A percentile compares a stretch with the other conserved stretches of the same genome.
phyloP scores from a whole-genome alignment of 2,888 invertebrate genomes.

The Tribolium freemani region DNA sequence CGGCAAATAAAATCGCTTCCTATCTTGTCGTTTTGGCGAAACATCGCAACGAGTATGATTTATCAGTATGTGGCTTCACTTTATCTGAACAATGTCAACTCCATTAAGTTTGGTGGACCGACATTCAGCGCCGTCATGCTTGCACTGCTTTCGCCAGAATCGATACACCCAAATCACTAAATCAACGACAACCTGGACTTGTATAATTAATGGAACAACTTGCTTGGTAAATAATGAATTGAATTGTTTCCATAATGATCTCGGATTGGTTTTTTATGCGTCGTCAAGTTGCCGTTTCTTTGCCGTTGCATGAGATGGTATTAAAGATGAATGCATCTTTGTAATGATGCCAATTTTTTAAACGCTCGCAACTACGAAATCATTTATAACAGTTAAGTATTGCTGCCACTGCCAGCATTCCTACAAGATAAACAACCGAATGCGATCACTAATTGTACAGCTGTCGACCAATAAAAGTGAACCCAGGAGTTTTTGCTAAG shows the following conservation, averaged over 20 bases:
- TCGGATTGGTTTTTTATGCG: constrained; percentile 1
- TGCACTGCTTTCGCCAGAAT: constrained; percentile 23
- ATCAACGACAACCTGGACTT: constrained; percentile 37
- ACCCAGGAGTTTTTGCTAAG: not conserved
- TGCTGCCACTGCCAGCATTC: constrained; percentile 10
- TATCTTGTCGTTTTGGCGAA: constrained; percentile 13
- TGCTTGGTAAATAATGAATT: constrained; percentile 33
- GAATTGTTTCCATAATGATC: constrained; percentile 33
- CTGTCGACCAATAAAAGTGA: not conserved
- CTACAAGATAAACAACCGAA: constrained; percentile 15
- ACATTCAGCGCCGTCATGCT: constrained; percentile 34
- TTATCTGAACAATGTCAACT: constrained; percentile 38
- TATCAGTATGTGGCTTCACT: constrained; percentile 34
- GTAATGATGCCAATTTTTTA: constrained; percentile 31
- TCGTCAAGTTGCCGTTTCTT: constrained; percentile 12
- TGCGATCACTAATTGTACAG: constrained; percentile 8
- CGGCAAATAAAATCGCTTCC: constrained; percentile 12
- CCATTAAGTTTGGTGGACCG: constrained; percentile 37
- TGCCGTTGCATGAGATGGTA: constrained; percentile 17
- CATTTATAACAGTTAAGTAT: constrained; percentile 29
- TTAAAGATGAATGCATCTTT: constrained; percentile 30
- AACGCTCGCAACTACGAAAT: constrained; percentile 17
- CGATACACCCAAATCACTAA: constrained; percentile 30
- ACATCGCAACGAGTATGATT: constrained; percentile 28
- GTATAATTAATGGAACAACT: constrained; percentile 32